Percentiles rank a stretch among this genome's conserved stretches.
phyloP scores from a whole-genome alignment of 2,113 vertebrate species.

The Ia io region DNA sequence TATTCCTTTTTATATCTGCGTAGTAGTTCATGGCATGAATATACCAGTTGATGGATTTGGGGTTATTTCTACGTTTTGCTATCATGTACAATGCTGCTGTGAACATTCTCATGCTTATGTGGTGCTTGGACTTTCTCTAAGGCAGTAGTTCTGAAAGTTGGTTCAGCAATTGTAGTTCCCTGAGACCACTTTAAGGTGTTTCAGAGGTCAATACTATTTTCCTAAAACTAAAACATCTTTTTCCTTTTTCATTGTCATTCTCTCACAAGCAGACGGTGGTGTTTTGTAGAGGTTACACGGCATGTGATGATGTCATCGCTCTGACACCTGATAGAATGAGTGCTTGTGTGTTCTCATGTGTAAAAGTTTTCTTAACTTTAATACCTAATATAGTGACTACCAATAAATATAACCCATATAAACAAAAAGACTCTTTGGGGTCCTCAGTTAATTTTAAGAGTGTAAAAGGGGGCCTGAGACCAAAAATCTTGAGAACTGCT shows the following conservation, averaged over 20 bases:
- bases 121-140: not conserved
- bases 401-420: not conserved
- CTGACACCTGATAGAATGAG: not conserved
- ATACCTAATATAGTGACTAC: not conserved
- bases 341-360: not conserved
- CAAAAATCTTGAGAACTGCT: not conserved
- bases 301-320: not conserved
- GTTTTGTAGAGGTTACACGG: not conserved
- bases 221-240: not conserved
- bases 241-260: not conserved
- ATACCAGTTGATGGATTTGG: not conserved
- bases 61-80: not conserved
- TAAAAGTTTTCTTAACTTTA: not conserved
- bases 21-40: not conserved
- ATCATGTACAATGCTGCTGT: not conserved
- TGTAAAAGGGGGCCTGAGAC: not conserved
- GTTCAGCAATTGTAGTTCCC: not conserved
- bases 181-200: not conserved
- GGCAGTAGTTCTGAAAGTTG: not conserved
- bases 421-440: not conserved
- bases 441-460: conserved; percentile 12
- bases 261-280: not conserved
- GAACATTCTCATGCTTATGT: not conserved
- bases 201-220: not conserved
- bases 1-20: not conserved